Conservation (phyloP, 2,888 invertebrate species). For the Alentia gelatinosa region DNA sequence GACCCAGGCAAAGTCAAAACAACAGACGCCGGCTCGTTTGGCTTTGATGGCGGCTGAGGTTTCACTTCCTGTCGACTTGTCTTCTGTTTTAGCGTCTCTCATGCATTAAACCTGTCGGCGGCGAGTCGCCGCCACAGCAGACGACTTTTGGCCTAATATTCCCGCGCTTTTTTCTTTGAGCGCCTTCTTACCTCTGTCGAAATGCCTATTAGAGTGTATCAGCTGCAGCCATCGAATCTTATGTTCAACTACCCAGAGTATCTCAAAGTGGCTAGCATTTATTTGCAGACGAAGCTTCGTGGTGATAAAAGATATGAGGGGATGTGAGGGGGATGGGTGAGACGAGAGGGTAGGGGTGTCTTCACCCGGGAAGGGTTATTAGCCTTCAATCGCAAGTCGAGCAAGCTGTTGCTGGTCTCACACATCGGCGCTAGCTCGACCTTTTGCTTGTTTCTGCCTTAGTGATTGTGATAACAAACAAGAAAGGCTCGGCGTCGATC, state of each 20-base stretch:
- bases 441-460: slow-evolving; percentile 40
- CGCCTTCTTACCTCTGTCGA: not conserved
- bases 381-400: not conserved
- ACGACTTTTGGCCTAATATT: not conserved
- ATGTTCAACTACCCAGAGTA: not conserved
- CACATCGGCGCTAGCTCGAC: slow-evolving; percentile 32
- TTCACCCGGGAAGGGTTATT: not conserved
- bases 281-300: too few species aligned
- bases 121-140: not conserved
- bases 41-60: slow-evolving; percentile 20
- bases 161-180: not conserved
- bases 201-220: not conserved
- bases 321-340: too few species aligned
- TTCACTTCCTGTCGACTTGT: slow-evolving; percentile 33
- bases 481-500: slow-evolving; percentile 11
- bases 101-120: slow-evolving; percentile 30
- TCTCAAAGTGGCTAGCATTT: not conserved
- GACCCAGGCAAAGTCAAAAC: slow-evolving; percentile 15
- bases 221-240: not conserved
- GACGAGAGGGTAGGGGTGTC: not conserved
- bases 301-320: not conserved
- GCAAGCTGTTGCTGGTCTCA: slow-evolving; percentile 24
- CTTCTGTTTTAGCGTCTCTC: slow-evolving; percentile 23
- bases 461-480: slow-evolving; percentile 48
- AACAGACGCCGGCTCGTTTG: not conserved